Percentiles rank a stretch among this genome's conserved stretches.
phyloP scores from a whole-genome alignment of 2,797 vertebrate genomes.

The Sitta carolinensis region DNA sequence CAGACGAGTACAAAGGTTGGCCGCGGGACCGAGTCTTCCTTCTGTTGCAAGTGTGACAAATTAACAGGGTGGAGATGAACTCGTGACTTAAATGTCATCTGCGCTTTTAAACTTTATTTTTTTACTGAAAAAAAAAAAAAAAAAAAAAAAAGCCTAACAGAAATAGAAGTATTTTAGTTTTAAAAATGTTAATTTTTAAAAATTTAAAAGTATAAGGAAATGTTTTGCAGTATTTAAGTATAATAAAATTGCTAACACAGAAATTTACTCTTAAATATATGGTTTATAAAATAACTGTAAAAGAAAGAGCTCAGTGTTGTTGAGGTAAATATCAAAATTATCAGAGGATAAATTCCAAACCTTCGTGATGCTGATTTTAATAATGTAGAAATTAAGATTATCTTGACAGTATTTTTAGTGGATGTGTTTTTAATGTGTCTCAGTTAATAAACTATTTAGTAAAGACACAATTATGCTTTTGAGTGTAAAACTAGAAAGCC shows the following conservation, averaged over 20 bases:
- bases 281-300: not conserved
- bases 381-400: not conserved
- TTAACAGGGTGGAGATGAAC: constrained; percentile 59
- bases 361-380: not conserved
- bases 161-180: not conserved
- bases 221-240: not conserved
- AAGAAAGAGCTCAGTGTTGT: not conserved
- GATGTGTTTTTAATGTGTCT: not conserved
- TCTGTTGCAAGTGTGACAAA: constrained; percentile 24
- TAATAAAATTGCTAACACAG: not conserved
- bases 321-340: not conserved
- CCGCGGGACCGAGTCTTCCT: not conserved
- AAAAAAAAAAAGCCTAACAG: not conserved
- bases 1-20: constrained; percentile 74
- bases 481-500: not conserved
- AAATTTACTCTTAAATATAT: not conserved
- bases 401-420: not conserved
- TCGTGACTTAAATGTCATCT: not conserved
- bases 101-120: not conserved
- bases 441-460: not conserved
- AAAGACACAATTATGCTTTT: not conserved
- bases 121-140: not conserved
- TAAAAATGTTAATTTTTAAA: not conserved
- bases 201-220: not conserved
- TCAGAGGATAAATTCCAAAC: not conserved